Conservation (phyloP, 1,140 invertebrate genomes). For the Eupristina koningsbergeri region DNA sequence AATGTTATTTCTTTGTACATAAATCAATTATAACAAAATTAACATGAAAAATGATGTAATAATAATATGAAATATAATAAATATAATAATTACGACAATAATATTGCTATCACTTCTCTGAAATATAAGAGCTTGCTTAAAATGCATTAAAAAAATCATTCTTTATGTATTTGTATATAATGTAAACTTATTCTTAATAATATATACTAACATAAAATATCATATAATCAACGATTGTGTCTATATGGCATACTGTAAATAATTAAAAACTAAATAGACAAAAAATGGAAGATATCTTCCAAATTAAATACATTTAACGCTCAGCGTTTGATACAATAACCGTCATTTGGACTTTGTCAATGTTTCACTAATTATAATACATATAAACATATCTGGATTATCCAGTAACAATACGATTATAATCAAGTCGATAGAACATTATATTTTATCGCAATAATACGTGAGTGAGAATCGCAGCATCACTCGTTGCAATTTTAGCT, state of each 20-base stretch:
- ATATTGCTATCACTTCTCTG: slow-evolving; percentile 32
- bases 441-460: slow-evolving; percentile 28
- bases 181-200: slow-evolving; percentile 37
- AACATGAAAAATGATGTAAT: slow-evolving; percentile 46
- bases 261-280: slow-evolving; percentile 37
- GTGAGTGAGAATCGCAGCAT: slow-evolving; percentile 14
- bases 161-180: slow-evolving; percentile 44
- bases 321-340: slow-evolving; percentile 28
- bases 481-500: slow-evolving; percentile 26
- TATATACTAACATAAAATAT: slow-evolving; percentile 45
- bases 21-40: slow-evolving; percentile 50
- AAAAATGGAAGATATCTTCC: slow-evolving; percentile 42
- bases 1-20: slow-evolving; percentile 54
- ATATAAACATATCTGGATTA: slow-evolving; percentile 42
- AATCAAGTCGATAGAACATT: slow-evolving; percentile 12
- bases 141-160: slow-evolving; percentile 37
- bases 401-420: slow-evolving; percentile 40
- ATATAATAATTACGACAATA: not conserved
- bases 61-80: slow-evolving; percentile 35
- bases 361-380: slow-evolving; percentile 36
- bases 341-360: slow-evolving; percentile 32
- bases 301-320: slow-evolving; percentile 46
- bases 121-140: slow-evolving; percentile 38
- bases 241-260: slow-evolving; percentile 38
- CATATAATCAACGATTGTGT: slow-evolving; percentile 27